These are phyloP conservation scores for Hylaeus volcanicus DNA, from an alignment of 1,140 invertebrate genomes.

Conservation along the genomic window DNA sequence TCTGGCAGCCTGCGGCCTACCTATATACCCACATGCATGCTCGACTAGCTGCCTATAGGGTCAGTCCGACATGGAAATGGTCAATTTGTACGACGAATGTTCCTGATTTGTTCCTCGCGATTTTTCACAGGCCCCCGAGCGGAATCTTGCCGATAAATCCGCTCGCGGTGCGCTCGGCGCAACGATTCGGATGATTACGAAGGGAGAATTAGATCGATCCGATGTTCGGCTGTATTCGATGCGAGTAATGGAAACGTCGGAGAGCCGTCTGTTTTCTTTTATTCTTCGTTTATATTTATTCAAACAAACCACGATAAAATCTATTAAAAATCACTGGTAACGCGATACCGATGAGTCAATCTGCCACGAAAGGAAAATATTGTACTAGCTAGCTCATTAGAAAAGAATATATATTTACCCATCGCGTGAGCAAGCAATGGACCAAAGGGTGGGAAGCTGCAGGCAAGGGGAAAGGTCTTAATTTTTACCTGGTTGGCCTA, in stretches of 20 bases:
- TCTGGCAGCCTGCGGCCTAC: constrained; percentile 21
- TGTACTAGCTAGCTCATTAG: not conserved
- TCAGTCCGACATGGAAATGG: constrained; percentile 40
- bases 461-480: not conserved
- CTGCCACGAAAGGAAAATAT: not conserved
- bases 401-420: constrained; percentile 33
- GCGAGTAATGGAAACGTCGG: too few relatives aligned
- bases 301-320: too few relatives aligned
- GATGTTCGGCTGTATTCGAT: too few relatives aligned
- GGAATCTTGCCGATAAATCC: constrained; percentile 13
- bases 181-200: not conserved
- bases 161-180: not conserved
- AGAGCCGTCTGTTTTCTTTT: too few relatives aligned
- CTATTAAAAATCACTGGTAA: too few relatives aligned
- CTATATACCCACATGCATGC: constrained; percentile 35
- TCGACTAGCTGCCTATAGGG: constrained; percentile 27
- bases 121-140: constrained; percentile 10
- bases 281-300: too few relatives aligned
- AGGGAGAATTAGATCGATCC: too few relatives aligned
- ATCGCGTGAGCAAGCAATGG: constrained; percentile 21
- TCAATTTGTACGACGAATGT: constrained; percentile 44
- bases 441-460: not conserved
- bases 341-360: not conserved
- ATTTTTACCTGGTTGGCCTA: constrained; percentile 29
- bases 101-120: constrained; percentile 7